These are phyloP conservation scores for Peromyscus nudipes DNA, from an alignment of 2,797 vertebrate genomes.

Conservation along the genomic window DNA sequence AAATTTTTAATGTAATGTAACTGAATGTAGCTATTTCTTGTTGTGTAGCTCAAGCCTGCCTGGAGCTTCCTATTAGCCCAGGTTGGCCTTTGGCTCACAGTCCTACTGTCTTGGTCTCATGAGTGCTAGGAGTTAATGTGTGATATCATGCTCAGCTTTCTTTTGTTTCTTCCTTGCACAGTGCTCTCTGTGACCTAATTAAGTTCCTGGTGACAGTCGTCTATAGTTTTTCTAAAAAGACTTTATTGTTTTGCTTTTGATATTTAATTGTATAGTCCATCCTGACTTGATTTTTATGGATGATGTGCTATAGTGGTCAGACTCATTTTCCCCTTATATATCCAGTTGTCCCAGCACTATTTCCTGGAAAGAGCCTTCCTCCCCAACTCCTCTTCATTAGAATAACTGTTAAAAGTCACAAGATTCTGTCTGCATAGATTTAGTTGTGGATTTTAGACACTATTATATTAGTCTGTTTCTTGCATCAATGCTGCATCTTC, in stretches of 20 bases:
- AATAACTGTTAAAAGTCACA: neutral
- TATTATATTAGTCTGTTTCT: neutral
- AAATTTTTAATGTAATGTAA: neutral
- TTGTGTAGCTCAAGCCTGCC: neutral
- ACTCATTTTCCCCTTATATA: neutral
- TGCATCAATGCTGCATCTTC: neutral
- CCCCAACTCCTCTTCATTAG: neutral
- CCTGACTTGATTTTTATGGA: slow-evolving; percentile 39
- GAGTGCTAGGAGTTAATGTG: neutral
- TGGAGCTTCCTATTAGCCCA: neutral
- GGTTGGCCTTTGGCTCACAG: neutral
- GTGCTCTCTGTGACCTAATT: neutral
- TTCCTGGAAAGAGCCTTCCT: slow-evolving; percentile 12
- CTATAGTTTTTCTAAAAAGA: slow-evolving; percentile 15
- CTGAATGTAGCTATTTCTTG: neutral
- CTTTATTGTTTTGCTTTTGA: slow-evolving; percentile 60
- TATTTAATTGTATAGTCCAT: neutral
- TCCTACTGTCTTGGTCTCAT: neutral
- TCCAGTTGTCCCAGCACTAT: neutral
- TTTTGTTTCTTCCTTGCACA: neutral
- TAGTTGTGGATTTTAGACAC: slow-evolving; percentile 8
- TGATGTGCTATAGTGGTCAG: neutral
- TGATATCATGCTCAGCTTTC: neutral
- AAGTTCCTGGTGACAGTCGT: slow-evolving; percentile 42
- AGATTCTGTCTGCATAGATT: neutral